These are phyloP conservation scores for Sebastolobus alascanus DNA, from an alignment of 2,797 vertebrate genomes.

Conservation along the genomic window DNA sequence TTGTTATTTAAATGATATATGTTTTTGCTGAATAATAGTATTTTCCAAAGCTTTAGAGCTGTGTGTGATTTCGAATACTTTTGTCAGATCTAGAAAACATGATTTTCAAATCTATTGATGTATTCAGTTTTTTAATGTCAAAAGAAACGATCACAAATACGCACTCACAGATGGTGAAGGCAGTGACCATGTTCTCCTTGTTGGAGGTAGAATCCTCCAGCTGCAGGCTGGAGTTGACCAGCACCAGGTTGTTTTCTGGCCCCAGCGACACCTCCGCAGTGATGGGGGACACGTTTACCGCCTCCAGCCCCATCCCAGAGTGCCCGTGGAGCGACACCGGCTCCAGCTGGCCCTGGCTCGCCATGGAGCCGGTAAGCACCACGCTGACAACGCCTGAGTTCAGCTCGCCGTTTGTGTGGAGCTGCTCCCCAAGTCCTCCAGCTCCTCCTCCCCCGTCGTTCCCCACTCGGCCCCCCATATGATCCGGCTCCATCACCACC, in stretches of 20 bases:
- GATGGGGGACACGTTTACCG: slow-evolving; percentile 94
- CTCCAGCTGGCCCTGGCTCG: slow-evolving; percentile 87
- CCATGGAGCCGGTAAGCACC: slow-evolving; percentile 93
- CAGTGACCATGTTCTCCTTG: slow-evolving; percentile 96
- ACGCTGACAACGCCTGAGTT: slow-evolving; percentile 93
- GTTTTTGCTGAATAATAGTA: not conserved
- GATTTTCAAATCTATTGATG: not conserved
- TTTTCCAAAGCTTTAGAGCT: not conserved
- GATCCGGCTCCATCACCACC: slow-evolving; percentile 94
- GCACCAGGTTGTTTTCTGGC: slow-evolving; percentile 93
- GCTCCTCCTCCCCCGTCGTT: slow-evolving; percentile 68
- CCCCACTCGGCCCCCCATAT: slow-evolving; percentile 88
- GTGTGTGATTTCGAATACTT: not conserved
- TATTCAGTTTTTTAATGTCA: not conserved
- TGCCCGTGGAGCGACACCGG: slow-evolving; percentile 94
- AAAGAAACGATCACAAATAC: not conserved
- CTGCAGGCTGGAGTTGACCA: slow-evolving; percentile 93
- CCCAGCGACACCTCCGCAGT: slow-evolving; percentile 94
- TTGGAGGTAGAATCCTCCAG: slow-evolving; percentile 95
- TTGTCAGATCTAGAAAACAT: not conserved
- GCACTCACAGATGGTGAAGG: slow-evolving; percentile 96
- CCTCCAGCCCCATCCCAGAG: slow-evolving; percentile 93
- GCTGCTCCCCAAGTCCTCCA: slow-evolving; percentile 78
- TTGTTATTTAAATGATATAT: not conserved
- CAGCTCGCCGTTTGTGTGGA: slow-evolving; percentile 88